Conservation (phyloP, 2,797 vertebrate genomes). For the Picus viridis region DNA sequence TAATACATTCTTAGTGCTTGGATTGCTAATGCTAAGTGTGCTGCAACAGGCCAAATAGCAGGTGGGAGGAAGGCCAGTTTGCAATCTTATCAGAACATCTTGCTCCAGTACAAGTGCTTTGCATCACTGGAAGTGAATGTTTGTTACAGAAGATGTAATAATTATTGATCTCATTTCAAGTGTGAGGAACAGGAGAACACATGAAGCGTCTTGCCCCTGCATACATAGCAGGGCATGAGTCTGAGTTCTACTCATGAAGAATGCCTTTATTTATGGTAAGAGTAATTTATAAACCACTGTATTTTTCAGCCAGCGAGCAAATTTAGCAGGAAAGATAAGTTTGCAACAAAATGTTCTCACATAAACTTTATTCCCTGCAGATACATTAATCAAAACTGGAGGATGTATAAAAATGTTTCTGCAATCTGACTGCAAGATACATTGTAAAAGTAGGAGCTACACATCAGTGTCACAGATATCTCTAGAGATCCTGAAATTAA, state of each 20-base stretch:
- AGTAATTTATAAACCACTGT: neutral
- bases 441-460: neutral
- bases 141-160: neutral
- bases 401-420: neutral
- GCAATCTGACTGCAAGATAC: neutral
- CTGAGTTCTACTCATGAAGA: neutral
- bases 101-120: neutral
- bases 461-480: neutral
- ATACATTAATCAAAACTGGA: neutral
- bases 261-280: neutral
- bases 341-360: neutral
- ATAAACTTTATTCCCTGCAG: neutral
- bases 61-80: neutral
- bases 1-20: neutral
- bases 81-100: neutral
- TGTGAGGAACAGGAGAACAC: neutral
- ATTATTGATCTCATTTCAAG: neutral
- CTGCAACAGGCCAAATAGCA: fast-evolving
- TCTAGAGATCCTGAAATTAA: conserved; percentile 14
- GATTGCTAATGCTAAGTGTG: neutral
- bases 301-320: neutral
- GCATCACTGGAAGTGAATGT: neutral
- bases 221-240: neutral
- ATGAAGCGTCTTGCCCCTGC: neutral
- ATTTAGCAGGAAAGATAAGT: neutral